Conservation (phyloP, 2,113 vertebrate species). For the Porphyrio hochstetteri region DNA sequence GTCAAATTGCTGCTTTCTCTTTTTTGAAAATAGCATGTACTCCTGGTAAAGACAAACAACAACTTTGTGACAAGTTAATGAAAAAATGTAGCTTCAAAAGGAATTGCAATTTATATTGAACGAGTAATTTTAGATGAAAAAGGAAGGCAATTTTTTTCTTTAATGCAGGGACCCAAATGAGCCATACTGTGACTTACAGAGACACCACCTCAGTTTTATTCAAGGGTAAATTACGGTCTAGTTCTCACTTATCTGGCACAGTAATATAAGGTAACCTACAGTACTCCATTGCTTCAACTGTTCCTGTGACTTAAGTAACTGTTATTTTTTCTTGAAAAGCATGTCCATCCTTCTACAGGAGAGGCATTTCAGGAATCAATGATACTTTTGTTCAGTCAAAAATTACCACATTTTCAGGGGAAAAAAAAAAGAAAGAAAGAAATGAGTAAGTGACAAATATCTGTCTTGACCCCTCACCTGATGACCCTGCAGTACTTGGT, state of each 20-base stretch:
- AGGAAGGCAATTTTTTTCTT: not conserved
- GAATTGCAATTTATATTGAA: not conserved
- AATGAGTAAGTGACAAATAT: not conserved
- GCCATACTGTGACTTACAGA: not conserved
- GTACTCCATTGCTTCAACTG: not conserved
- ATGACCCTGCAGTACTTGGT: constrained; percentile 68
- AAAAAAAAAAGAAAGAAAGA: not conserved
- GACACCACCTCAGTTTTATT: not conserved
- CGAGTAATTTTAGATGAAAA: not conserved
- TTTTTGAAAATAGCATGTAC: not conserved
- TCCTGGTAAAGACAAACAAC: not conserved
- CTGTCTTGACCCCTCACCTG: constrained; percentile 57
- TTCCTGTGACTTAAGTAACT: not conserved
- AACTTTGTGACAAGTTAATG: not conserved
- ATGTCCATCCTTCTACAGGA: not conserved
- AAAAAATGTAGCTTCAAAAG: not conserved
- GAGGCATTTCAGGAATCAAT: not conserved
- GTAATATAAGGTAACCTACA: not conserved
- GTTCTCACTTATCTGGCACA: not conserved
- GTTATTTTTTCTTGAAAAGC: not conserved
- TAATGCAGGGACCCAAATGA: not conserved
- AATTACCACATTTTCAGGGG: not conserved
- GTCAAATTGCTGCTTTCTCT: not conserved
- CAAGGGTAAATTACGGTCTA: not conserved
- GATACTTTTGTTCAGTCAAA: not conserved